Conservation (phyloP, 2,888 invertebrate genomes). For the Acleris sparsana region DNA sequence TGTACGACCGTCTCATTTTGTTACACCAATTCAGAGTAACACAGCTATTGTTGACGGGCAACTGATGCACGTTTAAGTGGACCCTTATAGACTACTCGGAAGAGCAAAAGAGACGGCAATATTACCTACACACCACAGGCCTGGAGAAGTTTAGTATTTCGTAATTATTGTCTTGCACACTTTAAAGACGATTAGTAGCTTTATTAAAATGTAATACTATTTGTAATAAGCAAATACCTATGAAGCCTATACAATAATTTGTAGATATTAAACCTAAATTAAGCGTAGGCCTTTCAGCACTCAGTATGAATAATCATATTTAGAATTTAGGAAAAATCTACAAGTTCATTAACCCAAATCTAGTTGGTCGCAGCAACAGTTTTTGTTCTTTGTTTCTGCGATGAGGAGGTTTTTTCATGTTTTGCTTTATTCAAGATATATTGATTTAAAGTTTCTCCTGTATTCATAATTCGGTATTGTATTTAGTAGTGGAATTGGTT, state of each 20-base stretch:
- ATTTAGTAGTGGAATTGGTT: constrained; percentile 30
- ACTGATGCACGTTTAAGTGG: too few relatives aligned
- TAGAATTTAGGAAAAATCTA: constrained; percentile 30
- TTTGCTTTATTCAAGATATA: constrained; percentile 43
- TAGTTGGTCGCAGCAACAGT: constrained; percentile 60
- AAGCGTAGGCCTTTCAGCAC: neutral
- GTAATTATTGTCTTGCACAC: too few relatives aligned
- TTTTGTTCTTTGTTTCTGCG: constrained; percentile 73
- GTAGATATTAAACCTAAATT: neutral
- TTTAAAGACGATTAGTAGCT: too few relatives aligned
- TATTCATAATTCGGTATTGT: constrained; percentile 28
- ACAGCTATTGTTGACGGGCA: too few relatives aligned
- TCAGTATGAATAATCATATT: constrained; percentile 14
- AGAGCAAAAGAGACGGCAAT: too few relatives aligned
- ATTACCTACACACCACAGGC: too few relatives aligned
- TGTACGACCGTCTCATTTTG: too few relatives aligned
- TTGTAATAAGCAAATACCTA: too few relatives aligned
- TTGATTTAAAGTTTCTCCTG: constrained; percentile 35
- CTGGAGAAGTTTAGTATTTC: too few relatives aligned
- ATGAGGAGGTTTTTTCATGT: constrained; percentile 55
- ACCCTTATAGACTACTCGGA: too few relatives aligned
- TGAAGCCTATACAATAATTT: neutral
- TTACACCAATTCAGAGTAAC: too few relatives aligned
- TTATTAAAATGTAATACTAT: too few relatives aligned
- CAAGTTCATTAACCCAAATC: constrained; percentile 47